These are phyloP conservation scores for Lepidothrix coronata DNA, from an alignment of 2,113 vertebrate genomes.

Conservation along the genomic window DNA sequence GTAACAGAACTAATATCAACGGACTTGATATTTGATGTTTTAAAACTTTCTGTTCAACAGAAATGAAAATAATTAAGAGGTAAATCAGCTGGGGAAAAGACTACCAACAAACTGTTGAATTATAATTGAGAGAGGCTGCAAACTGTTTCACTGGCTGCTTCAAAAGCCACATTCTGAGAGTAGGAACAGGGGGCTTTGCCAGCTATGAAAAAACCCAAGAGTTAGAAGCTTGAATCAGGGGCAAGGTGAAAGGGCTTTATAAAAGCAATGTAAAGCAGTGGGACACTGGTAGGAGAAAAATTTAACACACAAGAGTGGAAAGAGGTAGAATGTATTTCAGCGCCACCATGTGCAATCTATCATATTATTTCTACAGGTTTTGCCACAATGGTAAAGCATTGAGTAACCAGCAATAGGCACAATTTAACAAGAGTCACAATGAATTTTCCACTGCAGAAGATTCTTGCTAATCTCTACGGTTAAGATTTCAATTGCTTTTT, in stretches of 20 bases:
- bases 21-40: background rate
- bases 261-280: background rate
- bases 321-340: background rate
- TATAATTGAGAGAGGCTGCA: background rate
- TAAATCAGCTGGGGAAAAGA: background rate
- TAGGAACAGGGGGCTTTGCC: background rate
- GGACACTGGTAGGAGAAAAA: background rate
- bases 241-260: background rate
- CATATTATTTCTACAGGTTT: background rate
- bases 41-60: conserved; percentile 2
- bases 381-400: background rate
- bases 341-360: background rate
- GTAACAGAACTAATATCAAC: background rate
- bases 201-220: background rate
- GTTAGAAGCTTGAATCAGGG: background rate
- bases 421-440: fast-evolving
- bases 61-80: conserved; percentile 2
- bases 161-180: background rate
- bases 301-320: background rate
- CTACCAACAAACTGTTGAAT: background rate
- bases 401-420: background rate
- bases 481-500: background rate
- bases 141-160: background rate
- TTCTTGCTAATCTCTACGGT: background rate
- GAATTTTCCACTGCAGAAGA: background rate